Evolutionary conservation across 2,797 vertebrate genomes (phyloP).

Genomic region (Sebastes steindachneri): DNA sequence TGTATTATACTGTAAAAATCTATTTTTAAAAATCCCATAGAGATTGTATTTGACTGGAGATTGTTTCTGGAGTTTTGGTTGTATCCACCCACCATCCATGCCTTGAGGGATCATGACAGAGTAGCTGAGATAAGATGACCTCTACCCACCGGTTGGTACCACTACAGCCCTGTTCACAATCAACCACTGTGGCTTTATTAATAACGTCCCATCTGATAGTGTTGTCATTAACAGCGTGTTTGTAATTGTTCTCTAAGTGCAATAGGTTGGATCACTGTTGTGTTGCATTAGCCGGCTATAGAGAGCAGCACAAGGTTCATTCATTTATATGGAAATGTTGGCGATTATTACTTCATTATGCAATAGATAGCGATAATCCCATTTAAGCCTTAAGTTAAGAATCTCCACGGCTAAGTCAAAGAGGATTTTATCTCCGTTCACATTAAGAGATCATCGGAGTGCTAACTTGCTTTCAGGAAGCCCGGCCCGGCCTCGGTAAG

Average conservation of each 20-base stretch:
- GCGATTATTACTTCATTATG: constrained; percentile 21
- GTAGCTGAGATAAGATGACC: background rate
- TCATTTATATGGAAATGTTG: constrained; percentile 6
- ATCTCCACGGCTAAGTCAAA: background rate
- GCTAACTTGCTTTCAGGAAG: constrained; percentile 12
- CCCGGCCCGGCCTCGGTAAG: background rate
- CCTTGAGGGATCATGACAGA: too few relatives aligned
- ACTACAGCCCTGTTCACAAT: background rate
- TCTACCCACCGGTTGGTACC: background rate
- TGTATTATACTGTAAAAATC: background rate
- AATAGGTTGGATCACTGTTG: background rate
- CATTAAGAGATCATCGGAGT: background rate
- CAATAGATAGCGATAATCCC: constrained; percentile 25
- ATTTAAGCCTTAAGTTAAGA: background rate
- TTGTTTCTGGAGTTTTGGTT: background rate
- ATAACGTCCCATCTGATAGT: background rate
- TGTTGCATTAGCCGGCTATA: background rate
- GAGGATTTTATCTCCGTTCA: constrained; percentile 27
- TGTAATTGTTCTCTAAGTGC: background rate
- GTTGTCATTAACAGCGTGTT: background rate
- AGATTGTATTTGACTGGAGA: background rate
- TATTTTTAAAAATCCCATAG: background rate
- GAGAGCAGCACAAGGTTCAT: background rate
- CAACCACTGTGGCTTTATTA: background rate
- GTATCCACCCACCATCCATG: background rate